Evolutionary conservation across 1,140 invertebrate genomes (phyloP).

Genomic region (Sinella curviseta): DNA sequence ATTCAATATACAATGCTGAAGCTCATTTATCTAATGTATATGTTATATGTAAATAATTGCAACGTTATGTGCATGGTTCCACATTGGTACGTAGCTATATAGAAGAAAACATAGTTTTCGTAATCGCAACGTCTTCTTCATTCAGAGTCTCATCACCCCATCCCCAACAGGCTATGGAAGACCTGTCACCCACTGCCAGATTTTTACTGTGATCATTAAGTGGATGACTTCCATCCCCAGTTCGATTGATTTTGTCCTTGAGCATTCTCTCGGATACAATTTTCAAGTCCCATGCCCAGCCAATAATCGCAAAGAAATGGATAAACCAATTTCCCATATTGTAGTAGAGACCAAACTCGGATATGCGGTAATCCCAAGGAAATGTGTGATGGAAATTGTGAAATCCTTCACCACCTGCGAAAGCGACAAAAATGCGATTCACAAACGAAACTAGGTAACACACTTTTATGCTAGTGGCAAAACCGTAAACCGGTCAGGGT

Average conservation of each 20-base stretch:
- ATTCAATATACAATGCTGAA: no score
- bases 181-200: neutral
- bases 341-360: neutral
- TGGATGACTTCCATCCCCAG: neutral
- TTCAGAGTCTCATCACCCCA: conserved; percentile 62
- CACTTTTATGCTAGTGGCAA: no score
- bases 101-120: neutral
- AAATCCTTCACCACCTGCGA: conserved; percentile 41
- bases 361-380: neutral
- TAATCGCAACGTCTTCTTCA: conserved; percentile 55
- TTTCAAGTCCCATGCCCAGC: neutral
- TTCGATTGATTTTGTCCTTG: neutral
- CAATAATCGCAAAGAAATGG: neutral
- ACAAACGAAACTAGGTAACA: no score
- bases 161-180: conserved; percentile 55
- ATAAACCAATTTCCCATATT: neutral
- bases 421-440: no score
- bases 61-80: no score
- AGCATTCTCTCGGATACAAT: neutral
- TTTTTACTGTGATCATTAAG: neutral
- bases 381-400: conserved; percentile 10
- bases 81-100: no score
- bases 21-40: no score
- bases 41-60: no score
- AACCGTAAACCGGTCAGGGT: no score